Conservation (phyloP, 2,888 invertebrate genomes). For the Hirtodrosophila duncani region DNA sequence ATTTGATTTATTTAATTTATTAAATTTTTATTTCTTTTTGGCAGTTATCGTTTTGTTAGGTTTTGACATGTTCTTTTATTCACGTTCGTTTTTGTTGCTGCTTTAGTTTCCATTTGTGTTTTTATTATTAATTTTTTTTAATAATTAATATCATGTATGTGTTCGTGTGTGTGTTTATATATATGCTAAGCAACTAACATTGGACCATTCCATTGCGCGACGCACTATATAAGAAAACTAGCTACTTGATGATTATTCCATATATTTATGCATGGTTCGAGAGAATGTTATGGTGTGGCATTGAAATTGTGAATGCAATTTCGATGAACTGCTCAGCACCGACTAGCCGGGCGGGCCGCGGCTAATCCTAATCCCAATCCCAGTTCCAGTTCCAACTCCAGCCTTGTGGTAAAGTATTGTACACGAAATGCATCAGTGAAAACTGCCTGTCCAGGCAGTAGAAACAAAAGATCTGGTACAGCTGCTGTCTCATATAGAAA, state of each 20-base stretch:
- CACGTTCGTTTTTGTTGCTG: constrained; percentile 13
- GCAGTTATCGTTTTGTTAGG: constrained; percentile 67
- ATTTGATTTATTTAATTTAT: constrained; percentile 45
- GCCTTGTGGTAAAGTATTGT: constrained; percentile 45
- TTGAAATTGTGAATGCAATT: no score
- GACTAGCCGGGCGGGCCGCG: constrained; percentile 19
- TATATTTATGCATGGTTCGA: constrained; percentile 29
- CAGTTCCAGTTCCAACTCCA: constrained; percentile 33
- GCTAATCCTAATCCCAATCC: constrained; percentile 9
- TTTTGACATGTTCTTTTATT: constrained; percentile 32
- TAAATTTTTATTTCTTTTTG: constrained; percentile 36
- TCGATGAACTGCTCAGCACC: no score
- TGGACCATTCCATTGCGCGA: constrained; percentile 72
- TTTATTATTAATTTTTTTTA: constrained; percentile 17
- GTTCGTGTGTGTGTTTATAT: constrained; percentile 37
- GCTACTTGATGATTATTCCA: constrained; percentile 62
- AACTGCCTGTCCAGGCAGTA: constrained; percentile 38
- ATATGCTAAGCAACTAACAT: constrained; percentile 73
- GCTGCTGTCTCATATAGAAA: constrained; percentile 52
- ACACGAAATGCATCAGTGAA: constrained; percentile 48
- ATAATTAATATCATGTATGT: constrained; percentile 20
- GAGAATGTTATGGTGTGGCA: constrained; percentile 20
- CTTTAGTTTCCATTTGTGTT: constrained; percentile 12
- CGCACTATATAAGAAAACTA: constrained; percentile 74
- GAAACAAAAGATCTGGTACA: constrained; percentile 41